Base-by-base conservation (phyloP, 2,797 vertebrate species). In the Anabacerthia variegaticeps region DNA sequence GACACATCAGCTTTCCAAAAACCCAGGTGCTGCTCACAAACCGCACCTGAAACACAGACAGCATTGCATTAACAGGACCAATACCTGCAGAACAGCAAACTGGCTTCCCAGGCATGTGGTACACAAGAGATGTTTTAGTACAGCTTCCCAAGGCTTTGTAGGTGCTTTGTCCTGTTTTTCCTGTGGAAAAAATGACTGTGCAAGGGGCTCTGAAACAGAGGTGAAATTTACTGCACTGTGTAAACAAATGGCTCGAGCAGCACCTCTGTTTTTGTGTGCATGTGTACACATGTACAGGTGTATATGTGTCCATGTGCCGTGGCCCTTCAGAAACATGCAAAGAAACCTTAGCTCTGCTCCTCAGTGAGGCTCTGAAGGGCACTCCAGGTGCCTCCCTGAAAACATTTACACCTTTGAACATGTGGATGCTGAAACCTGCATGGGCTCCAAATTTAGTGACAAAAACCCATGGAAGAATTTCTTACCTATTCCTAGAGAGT, bases 21-120 rank as follows among this genome's bases (percentile, higher is more conserved):
- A 98, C 89, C 98, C 98, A 98, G 16, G 98, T 98, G 56, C 98
- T 98, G 96, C 98, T 98, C 32, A 98, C 97, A 77, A 98, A 98
- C 48, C 98, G 95, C 63, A 98, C 98, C 98, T 98, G 92, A 16
- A 83, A 61, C 51, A 36, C 54, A 89, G 52, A 59, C 10, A 76
- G 24, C 11, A 12, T 1, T 4, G 16, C 17, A 32, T 81, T 59
- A 54, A 59, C 46, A 30, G 43, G 43, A 46, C 21, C 12, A 3
- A 8, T 27, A 34, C 14, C 54, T 19, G 15, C 34, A 41, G 62
- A 46, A 77, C 6, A 61, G 59, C 16, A 69, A 66, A 68, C 2
- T 49, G 48, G 17, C 27, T 81, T 63, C 52, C 34, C 56, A 4
- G 26, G 23, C 21, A 9, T 2, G 15, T 1, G 6, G 49, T 8